A percentile compares a stretch with the other conserved stretches of the same genome.
Conservation (phyloP, 2,797 vertebrate genomes). For the Iguana delicatissima region DNA sequence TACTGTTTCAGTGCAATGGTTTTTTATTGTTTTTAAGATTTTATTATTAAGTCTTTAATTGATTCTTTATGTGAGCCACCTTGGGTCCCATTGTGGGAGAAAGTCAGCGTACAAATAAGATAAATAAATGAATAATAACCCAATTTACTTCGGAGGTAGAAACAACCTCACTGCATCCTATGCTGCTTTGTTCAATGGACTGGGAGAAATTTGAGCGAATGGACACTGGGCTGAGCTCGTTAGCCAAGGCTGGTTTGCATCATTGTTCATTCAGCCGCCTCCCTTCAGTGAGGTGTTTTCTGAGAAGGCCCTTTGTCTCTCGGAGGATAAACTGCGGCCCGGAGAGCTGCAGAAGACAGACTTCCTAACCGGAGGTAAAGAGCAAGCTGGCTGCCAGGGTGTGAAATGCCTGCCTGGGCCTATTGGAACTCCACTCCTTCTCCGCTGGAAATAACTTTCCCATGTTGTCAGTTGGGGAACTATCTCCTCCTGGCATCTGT, state of each 20-base stretch:
- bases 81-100: too few relatives aligned
- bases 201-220: constrained; percentile 39
- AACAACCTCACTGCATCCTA: constrained; percentile 36
- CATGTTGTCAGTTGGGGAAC: constrained; percentile 34
- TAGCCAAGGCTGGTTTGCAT: constrained; percentile 37
- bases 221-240: constrained; percentile 38
- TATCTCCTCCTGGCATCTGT: neutral
- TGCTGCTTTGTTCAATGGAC: constrained; percentile 37
- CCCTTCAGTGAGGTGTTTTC: neutral
- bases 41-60: too few relatives aligned
- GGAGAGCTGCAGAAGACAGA: neutral
- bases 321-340: neutral
- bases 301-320: constrained; percentile 42
- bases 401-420: constrained; percentile 6
- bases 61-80: too few relatives aligned
- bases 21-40: too few relatives aligned
- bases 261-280: neutral
- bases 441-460: constrained; percentile 42
- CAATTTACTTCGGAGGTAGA: constrained; percentile 59
- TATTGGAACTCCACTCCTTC: constrained; percentile 37
- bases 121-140: constrained; percentile 32
- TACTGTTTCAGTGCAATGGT: too few relatives aligned
- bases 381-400: constrained; percentile 16
- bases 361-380: constrained; percentile 38
- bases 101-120: too few relatives aligned